Evolutionary conservation across 2,888 invertebrate genomes (phyloP).

Genomic region (Carcina quercana): DNA sequence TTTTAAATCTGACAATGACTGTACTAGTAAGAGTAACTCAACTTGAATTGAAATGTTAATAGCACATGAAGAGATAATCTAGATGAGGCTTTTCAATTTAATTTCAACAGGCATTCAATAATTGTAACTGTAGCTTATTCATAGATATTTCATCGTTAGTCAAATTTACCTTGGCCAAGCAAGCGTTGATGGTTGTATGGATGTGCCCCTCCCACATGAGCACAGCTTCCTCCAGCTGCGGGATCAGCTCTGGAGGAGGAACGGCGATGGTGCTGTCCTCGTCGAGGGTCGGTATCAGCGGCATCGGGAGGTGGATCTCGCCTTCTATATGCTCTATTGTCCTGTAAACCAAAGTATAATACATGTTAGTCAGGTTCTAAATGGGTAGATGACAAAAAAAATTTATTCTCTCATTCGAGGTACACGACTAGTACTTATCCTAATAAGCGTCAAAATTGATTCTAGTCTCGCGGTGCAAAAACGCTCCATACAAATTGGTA

Average conservation of each 20-base stretch:
- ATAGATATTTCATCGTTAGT: no score
- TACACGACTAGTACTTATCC: neutral
- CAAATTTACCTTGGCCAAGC: constrained; percentile 72
- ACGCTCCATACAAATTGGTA: no score
- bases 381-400: no score
- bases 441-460: neutral
- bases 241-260: constrained; percentile 23
- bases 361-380: no score
- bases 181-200: constrained; percentile 68
- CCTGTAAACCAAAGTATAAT: constrained; percentile 62
- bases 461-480: no score
- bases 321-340: constrained; percentile 84
- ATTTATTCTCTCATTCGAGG: neutral
- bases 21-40: no score
- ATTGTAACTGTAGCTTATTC: no score
- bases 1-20: no score
- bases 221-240: constrained; percentile 76
- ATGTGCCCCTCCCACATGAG: constrained; percentile 80
- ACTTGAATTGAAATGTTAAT: no score
- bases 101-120: no score
- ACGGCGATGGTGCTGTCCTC: constrained; percentile 29
- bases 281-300: constrained; percentile 72
- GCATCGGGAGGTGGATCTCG: constrained; percentile 80
- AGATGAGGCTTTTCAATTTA: no score
- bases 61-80: no score